A percentile compares a stretch with the other conserved stretches of the same genome.
Evolutionary conservation across 2,113 vertebrate genomes (phyloP).

Genomic region (Strigops habroptila): DNA sequence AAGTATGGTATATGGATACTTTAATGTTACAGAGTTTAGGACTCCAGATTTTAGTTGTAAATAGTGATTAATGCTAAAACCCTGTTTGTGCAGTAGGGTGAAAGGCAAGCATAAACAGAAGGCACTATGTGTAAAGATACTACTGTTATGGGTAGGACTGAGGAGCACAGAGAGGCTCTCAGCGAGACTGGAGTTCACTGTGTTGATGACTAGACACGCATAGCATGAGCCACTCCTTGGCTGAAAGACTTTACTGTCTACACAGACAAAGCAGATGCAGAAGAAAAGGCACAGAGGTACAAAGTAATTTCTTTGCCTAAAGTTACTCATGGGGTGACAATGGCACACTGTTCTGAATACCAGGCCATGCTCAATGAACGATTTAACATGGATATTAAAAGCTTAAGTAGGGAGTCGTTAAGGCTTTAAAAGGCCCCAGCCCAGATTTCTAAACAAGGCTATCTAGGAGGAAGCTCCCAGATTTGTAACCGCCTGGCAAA

Average conservation of each 20-base stretch:
- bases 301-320: not conserved
- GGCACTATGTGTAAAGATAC: not conserved
- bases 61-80: not conserved
- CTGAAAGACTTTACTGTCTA: not conserved
- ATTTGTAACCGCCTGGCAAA: not conserved
- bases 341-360: not conserved
- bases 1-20: not conserved
- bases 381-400: slow-evolving; percentile 19
- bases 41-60: not conserved
- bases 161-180: not conserved
- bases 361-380: not conserved
- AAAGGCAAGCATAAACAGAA: not conserved
- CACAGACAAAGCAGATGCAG: not conserved
- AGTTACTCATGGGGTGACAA: slow-evolving; percentile 12
- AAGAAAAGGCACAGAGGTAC: not conserved
- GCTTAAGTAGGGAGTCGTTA: slow-evolving; percentile 7
- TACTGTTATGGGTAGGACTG: not conserved
- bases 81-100: not conserved
- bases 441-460: slow-evolving; percentile 28
- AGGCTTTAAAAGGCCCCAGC: slow-evolving; percentile 2
- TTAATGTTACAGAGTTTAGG: not conserved
- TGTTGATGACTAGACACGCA: not conserved
- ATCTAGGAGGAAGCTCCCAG: not conserved
- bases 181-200: not conserved
- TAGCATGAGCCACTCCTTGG: not conserved